phyloP scores from a whole-genome alignment of 2,888 invertebrate species.

The Homarus gammarus region DNA sequence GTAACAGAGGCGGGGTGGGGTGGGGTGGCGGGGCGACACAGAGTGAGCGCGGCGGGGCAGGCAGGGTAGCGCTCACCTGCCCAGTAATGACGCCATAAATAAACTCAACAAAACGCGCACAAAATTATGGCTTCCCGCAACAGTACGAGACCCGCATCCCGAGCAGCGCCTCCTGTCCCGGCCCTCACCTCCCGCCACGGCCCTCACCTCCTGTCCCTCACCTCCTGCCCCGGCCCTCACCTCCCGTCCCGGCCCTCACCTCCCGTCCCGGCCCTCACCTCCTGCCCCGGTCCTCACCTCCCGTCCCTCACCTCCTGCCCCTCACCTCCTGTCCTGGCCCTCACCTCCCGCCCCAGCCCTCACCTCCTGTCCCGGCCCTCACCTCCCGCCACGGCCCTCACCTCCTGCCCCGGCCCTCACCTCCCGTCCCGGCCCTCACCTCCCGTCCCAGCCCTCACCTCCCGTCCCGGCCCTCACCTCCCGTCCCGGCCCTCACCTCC shows the following conservation, averaged over 20 bases:
- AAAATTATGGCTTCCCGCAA: conserved; percentile 34
- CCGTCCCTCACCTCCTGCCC: too few species aligned
- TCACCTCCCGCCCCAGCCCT: too few species aligned
- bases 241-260: not conserved
- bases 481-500: too few species aligned
- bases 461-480: too few species aligned
- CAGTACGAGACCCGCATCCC: not conserved
- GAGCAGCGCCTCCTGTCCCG: not conserved
- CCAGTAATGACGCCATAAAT: conserved; percentile 44
- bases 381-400: too few species aligned
- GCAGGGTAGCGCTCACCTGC: conserved; percentile 30
- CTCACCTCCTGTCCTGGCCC: too few species aligned
- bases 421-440: too few species aligned
- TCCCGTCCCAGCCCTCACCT: too few species aligned
- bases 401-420: too few species aligned
- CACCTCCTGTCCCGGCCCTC: too few species aligned
- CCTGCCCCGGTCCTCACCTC: not conserved
- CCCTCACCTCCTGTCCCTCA: not conserved
- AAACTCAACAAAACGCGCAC: conserved; percentile 43
- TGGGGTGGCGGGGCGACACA: not conserved
- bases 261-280: not conserved
- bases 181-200: not conserved
- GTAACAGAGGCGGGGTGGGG: not conserved
- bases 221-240: not conserved
- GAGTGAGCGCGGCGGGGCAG: not conserved